phyloP scores from a whole-genome alignment of 64 coral and sea anemone species.

The Montipora cactus region DNA sequence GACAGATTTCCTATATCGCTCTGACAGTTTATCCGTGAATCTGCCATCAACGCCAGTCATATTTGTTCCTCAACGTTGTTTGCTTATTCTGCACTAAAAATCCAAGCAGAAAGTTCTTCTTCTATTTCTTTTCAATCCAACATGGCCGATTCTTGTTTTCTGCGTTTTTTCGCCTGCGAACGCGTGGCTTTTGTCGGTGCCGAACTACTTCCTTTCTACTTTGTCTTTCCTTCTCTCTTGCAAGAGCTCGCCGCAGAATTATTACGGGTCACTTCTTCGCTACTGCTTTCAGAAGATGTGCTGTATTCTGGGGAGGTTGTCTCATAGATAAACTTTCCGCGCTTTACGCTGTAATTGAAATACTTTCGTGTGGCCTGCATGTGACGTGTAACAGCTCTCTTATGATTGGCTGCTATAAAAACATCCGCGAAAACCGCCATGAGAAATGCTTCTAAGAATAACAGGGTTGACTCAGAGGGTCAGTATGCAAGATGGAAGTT shows the following conservation, averaged over 20 bases:
- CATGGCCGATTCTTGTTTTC: not conserved
- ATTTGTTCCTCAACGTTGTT: not conserved
- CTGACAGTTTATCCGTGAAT: not conserved
- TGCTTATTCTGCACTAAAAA: not conserved
- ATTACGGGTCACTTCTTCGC: not conserved
- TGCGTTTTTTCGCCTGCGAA: not conserved
- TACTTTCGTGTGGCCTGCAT: not conserved
- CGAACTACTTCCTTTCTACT: not conserved
- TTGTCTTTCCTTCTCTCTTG: not conserved
- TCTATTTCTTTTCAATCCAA: too few species aligned
- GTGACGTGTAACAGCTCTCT: not conserved
- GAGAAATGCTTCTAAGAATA: too few species aligned
- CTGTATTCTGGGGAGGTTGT: too few species aligned
- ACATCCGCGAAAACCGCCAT: too few species aligned
- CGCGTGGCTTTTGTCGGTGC: not conserved
- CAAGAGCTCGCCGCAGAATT: not conserved
- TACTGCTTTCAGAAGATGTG: not conserved
- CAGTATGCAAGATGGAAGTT: too few species aligned
- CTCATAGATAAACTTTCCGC: not conserved
- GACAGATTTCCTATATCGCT: not conserved
- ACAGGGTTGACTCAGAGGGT: too few species aligned
- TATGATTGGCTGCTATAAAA: not conserved
- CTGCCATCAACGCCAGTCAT: not conserved
- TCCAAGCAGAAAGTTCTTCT: not conserved
- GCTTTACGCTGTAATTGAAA: not conserved